These are phyloP conservation scores for Cynocephalus volans DNA, from an alignment of 2,113 vertebrate species.

Conservation along the genomic window DNA sequence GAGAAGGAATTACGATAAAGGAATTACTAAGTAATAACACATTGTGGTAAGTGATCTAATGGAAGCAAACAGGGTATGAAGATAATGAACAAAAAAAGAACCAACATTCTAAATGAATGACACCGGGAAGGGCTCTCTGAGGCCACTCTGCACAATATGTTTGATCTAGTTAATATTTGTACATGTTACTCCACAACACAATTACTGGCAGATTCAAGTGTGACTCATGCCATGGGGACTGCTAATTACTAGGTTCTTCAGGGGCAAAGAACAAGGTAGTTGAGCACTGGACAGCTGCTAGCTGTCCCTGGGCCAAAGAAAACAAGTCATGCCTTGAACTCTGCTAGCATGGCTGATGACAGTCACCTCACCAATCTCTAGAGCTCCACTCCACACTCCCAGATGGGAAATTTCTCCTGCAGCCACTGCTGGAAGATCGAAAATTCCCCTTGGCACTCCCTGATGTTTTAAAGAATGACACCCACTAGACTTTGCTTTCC, in stretches of 20 bases:
- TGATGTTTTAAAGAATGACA: neutral
- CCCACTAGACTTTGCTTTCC: neutral
- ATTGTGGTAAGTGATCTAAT: neutral
- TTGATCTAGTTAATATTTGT: constrained; percentile 13
- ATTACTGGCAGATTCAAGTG: neutral
- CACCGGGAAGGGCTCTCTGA: neutral
- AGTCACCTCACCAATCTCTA: neutral
- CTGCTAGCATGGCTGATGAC: neutral
- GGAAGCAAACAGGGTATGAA: constrained; percentile 6
- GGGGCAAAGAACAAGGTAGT: constrained; percentile 52
- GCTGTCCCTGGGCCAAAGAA: constrained; percentile 25
- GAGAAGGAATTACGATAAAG: neutral
- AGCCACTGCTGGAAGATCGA: neutral
- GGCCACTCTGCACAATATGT: neutral
- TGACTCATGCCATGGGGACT: constrained; percentile 25
- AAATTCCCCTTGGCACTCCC: neutral
- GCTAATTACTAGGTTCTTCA: neutral
- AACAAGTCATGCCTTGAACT: neutral
- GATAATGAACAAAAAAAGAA: neutral
- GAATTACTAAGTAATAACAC: neutral
- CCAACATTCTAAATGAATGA: neutral
- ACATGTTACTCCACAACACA: neutral
- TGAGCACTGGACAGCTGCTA: constrained; percentile 1
- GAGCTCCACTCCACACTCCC: neutral
- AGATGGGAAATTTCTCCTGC: neutral